phyloP scores from a whole-genome alignment of 2,113 vertebrate species.

The Gasterosteus aculeatus region DNA sequence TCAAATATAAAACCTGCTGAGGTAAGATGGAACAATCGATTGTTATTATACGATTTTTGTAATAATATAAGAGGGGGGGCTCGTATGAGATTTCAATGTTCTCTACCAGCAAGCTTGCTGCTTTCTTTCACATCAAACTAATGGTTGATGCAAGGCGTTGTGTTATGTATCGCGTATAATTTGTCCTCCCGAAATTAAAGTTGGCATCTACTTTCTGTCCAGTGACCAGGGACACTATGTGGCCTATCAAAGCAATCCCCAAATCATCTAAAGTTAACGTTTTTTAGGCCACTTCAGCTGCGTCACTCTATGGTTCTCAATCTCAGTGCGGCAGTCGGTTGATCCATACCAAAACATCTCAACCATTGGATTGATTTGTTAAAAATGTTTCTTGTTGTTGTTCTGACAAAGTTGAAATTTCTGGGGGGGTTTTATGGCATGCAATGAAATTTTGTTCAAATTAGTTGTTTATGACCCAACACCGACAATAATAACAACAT shows the following conservation, averaged over 20 bases:
- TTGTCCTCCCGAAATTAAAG: not conserved
- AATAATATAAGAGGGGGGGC: conserved; percentile 11
- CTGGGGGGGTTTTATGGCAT: not conserved
- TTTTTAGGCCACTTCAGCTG: not conserved
- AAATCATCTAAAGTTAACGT: not conserved
- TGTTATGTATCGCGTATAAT: conserved; percentile 2
- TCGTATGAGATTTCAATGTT: conserved; percentile 6
- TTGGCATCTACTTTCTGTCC: not conserved
- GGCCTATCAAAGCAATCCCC: not conserved
- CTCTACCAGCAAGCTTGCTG: conserved; percentile 26
- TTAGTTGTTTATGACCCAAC: not conserved
- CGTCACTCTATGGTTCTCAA: not conserved
- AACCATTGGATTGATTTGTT: not conserved
- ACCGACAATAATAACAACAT: not conserved
- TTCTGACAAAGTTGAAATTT: not conserved
- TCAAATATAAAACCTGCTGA: conserved; percentile 1
- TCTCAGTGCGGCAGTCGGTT: not conserved
- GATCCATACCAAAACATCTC: not conserved
- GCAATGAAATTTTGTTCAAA: not conserved
- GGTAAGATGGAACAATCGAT: conserved; percentile 3
- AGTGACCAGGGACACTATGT: not conserved
- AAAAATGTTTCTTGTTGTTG: not conserved
- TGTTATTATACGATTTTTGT: not conserved
- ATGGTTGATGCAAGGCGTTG: conserved; percentile 20
- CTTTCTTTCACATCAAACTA: conserved; percentile 23